phyloP scores from a whole-genome alignment of 2,797 vertebrate species.

The Buceros bicornis region DNA sequence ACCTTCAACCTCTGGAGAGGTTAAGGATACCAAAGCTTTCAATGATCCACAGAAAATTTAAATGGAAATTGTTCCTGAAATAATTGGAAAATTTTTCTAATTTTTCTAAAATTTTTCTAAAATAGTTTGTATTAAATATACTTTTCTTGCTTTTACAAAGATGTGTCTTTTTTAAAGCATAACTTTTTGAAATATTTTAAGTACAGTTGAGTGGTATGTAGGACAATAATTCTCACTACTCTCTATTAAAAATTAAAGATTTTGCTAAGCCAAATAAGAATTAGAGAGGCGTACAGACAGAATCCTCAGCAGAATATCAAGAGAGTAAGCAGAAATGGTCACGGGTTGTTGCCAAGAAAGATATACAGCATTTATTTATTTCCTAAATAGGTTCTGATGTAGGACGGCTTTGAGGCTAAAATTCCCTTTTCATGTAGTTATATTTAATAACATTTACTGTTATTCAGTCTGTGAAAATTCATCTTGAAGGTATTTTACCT shows the following conservation, averaged over 20 bases:
- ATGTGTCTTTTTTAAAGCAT: not conserved
- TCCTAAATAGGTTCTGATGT: not conserved
- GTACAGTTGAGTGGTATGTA: not conserved
- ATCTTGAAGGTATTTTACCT: not conserved
- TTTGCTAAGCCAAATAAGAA: not conserved
- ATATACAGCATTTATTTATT: not conserved
- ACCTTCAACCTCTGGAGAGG: not conserved
- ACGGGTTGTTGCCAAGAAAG: not conserved
- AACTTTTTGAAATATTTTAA: not conserved
- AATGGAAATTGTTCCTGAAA: not conserved
- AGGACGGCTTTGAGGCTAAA: not conserved
- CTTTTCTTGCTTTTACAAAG: not conserved
- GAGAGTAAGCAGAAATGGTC: not conserved
- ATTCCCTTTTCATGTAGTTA: not conserved
- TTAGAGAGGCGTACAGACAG: not conserved
- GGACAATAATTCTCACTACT: not conserved
- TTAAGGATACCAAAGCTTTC: not conserved
- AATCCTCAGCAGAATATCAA: not conserved
- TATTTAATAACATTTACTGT: not conserved
- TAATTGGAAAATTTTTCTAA: not conserved
- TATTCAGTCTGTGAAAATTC: not conserved
- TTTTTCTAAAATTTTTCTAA: not conserved
- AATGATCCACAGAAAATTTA: not conserved
- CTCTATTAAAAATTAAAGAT: not conserved
- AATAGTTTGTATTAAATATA: not conserved